Percentiles rank a stretch among this genome's conserved stretches.
Conservation (phyloP, 2,888 invertebrate species). For the Apamea monoglypha region DNA sequence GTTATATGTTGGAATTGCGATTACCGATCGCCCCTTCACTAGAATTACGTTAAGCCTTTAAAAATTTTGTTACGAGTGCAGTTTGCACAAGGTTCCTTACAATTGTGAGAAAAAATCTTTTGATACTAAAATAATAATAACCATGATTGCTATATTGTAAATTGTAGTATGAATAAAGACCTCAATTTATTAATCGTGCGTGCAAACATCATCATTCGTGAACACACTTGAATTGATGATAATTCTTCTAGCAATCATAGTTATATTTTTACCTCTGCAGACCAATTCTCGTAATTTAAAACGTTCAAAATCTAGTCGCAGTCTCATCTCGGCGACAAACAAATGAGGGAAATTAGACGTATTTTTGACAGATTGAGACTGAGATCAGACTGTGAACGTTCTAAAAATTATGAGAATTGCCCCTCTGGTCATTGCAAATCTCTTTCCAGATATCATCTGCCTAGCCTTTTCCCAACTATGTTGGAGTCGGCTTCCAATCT, state of each 20-base stretch:
- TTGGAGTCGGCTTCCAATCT: too few relatives aligned
- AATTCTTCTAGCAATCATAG: neutral
- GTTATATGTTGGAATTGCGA: conserved; percentile 1
- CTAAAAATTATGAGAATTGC: too few relatives aligned
- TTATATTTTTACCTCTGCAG: neutral
- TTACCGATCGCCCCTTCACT: conserved; percentile 56
- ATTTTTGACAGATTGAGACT: too few relatives aligned
- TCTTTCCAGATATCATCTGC: too few relatives aligned
- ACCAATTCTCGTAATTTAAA: too few relatives aligned
- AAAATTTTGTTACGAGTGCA: conserved; percentile 45
- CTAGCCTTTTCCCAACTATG: too few relatives aligned
- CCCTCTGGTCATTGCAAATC: neutral
- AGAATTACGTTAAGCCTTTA: conserved; percentile 31
- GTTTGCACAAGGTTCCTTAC: conserved; percentile 38
- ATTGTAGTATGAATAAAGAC: conserved; percentile 27
- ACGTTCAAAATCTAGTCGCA: too few relatives aligned
- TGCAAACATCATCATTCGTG: conserved; percentile 18
- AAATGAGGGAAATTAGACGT: too few relatives aligned
- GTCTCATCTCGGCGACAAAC: too few relatives aligned
- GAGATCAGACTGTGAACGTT: too few relatives aligned
- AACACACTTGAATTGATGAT: neutral
- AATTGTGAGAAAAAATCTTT: conserved; percentile 20
- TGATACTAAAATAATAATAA: conserved; percentile 9
- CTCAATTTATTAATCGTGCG: conserved; percentile 33
- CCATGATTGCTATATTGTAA: conserved; percentile 24